Evolutionary conservation across 1,140 invertebrate species (phyloP), one percentile per base, ranked within the genome.

Genomic region (Steinernema khuongi): DNA sequence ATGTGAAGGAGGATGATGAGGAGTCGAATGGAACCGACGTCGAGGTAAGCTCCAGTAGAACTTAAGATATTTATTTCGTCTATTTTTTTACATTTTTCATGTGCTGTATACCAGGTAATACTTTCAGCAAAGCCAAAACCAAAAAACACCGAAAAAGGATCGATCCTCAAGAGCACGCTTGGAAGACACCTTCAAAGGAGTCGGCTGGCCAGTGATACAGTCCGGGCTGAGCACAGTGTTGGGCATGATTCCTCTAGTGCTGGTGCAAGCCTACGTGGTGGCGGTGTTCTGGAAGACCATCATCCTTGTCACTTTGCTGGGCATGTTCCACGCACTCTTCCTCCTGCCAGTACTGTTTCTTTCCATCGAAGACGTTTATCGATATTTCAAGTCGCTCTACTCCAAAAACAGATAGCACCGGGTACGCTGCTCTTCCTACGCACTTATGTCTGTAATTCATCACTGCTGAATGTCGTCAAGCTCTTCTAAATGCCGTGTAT

Each of bases 281-380:
- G 82, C 80, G 17, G 82, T 83, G 1, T 83, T 83, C 68, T 83
- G 82, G 82, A 83, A 83, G 44, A 84, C 82, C 0, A 82, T 83
- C 11, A 76, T 82, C 32, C 69, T 83, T 14, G 81, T 83, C 29
- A 79, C 79, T 26, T 22, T 82, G 1, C 36, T 80, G 7, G 79
- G 79, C 7, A 80, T 80, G 74, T 79, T 31, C 31, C 79, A 81
- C 72, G 79, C 79, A 1, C 66, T 80, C 22, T 77, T 80, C 66
- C 29, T 80, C 1, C 73, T 80, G 50, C 79, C 79, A 18, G 74
- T 67, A 1, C 31, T 81, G 1, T 80, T 81, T 30, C 7, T 80
- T 14, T 79, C 32, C 33, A 44, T 76, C 30, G 67, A 31, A 4
- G 73, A 73, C 29, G 26, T 68, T 4, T 60, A 17, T 26, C 50